These are phyloP conservation scores for Myrmophylax atrothorax DNA, from an alignment of 2,113 vertebrate species.

Conservation along the genomic window DNA sequence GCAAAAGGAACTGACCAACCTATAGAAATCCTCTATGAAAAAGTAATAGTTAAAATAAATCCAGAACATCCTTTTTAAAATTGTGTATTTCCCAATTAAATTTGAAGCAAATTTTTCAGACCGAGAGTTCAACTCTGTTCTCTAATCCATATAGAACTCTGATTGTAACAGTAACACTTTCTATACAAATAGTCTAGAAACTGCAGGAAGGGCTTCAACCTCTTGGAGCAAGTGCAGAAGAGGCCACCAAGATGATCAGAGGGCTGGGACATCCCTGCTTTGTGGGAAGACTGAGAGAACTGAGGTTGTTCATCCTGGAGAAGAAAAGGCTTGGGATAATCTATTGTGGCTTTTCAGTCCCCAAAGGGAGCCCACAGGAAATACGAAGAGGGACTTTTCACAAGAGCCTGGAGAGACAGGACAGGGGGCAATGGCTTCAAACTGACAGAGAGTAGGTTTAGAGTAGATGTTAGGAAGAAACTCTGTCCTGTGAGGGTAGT, in stretches of 20 bases:
- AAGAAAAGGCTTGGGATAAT: not conserved
- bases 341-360: not conserved
- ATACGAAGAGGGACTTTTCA: not conserved
- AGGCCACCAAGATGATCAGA: not conserved
- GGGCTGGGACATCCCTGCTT: not conserved
- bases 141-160: not conserved
- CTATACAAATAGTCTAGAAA: not conserved
- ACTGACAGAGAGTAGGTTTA: not conserved
- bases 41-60: not conserved
- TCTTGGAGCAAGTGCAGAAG: not conserved
- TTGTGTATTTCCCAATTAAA: not conserved
- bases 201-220: not conserved
- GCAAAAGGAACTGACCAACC: not conserved
- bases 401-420: not conserved
- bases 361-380: not conserved
- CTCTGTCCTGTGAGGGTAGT: not conserved
- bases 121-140: not conserved
- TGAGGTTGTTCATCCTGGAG: not conserved
- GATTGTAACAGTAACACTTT: not conserved
- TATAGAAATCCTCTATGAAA: not conserved
- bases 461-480: not conserved
- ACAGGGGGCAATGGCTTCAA: not conserved
- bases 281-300: not conserved
- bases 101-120: not conserved
- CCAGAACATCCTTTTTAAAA: not conserved